Evolutionary conservation across 2,113 vertebrate genomes (phyloP).

Genomic region (Sula dactylatra): DNA sequence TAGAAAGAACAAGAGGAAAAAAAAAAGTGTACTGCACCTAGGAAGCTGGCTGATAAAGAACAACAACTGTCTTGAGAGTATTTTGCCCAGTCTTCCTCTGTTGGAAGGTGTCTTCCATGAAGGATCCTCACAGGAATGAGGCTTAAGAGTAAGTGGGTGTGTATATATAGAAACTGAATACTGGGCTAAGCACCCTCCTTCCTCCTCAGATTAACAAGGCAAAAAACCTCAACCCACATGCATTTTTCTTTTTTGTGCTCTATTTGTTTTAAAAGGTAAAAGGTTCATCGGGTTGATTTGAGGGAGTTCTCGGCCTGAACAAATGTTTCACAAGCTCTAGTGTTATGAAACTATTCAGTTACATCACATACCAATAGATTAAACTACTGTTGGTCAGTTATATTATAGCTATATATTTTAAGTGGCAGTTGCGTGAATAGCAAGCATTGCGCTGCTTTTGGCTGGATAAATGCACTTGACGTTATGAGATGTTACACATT

Average conservation of each 20-base stretch:
- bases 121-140: not conserved
- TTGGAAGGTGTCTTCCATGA: not conserved
- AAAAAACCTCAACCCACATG: not conserved
- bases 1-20: not conserved
- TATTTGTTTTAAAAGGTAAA: slow-evolving; percentile 1
- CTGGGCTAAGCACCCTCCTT: not conserved
- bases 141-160: not conserved
- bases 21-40: fast-evolving
- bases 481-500: not conserved
- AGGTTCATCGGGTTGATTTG: not conserved
- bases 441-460: not conserved
- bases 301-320: not conserved
- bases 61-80: not conserved
- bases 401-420: not conserved
- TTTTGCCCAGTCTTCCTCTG: not conserved
- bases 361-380: not conserved
- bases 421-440: not conserved
- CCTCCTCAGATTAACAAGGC: not conserved
- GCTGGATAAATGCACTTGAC: not conserved
- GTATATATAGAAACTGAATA: not conserved
- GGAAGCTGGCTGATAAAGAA: not conserved
- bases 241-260: not conserved
- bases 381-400: not conserved
- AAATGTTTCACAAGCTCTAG: not conserved
- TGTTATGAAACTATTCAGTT: not conserved